Percentiles rank a stretch among this genome's conserved stretches.
phyloP scores from a whole-genome alignment of 2,888 invertebrate species.

The Diachrysia chrysitis region DNA sequence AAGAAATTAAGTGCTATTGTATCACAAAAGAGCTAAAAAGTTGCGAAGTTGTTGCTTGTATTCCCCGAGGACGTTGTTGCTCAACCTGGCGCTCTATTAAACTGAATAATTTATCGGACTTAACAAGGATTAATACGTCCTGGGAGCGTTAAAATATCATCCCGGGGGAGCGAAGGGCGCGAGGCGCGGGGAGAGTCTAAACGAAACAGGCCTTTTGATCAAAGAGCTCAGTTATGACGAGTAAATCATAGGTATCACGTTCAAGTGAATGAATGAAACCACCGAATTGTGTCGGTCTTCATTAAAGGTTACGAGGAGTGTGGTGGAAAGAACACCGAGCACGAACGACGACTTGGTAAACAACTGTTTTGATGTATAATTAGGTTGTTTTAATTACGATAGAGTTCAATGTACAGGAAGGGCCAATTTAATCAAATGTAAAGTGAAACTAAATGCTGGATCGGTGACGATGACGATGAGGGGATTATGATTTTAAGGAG shows the following conservation, averaged over 20 bases:
- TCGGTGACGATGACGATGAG: constrained; percentile 17
- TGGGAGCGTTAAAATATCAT: constrained; percentile 75
- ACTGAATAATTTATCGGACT: constrained; percentile 82
- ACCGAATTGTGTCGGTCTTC: constrained; percentile 31
- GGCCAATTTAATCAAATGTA: constrained; percentile 37
- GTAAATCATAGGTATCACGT: constrained; percentile 10
- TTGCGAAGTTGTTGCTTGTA: constrained; percentile 45
- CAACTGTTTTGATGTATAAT: constrained; percentile 29
- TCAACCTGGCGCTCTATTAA: constrained; percentile 53
- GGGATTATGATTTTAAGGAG: constrained; percentile 23
- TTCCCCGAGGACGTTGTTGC: constrained; percentile 49
- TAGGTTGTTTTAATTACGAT: constrained; percentile 25
- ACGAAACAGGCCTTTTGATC: constrained; percentile 35
- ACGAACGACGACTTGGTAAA: constrained; percentile 22
- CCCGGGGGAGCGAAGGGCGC: constrained; percentile 45
- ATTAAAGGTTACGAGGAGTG: constrained; percentile 29
- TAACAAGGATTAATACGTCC: constrained; percentile 82
- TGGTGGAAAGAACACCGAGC: constrained; percentile 14
- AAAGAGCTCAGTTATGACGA: constrained; percentile 41
- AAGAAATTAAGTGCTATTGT: constrained; percentile 65
- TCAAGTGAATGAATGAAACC: constrained; percentile 3
- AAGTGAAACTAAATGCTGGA: constrained; percentile 29
- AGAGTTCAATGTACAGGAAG: constrained; percentile 13
- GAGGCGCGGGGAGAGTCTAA: background rate
- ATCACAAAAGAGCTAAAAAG: constrained; percentile 64